phyloP scores from a whole-genome alignment of 2,888 invertebrate genomes.

The Eristalis arbustorum region DNA sequence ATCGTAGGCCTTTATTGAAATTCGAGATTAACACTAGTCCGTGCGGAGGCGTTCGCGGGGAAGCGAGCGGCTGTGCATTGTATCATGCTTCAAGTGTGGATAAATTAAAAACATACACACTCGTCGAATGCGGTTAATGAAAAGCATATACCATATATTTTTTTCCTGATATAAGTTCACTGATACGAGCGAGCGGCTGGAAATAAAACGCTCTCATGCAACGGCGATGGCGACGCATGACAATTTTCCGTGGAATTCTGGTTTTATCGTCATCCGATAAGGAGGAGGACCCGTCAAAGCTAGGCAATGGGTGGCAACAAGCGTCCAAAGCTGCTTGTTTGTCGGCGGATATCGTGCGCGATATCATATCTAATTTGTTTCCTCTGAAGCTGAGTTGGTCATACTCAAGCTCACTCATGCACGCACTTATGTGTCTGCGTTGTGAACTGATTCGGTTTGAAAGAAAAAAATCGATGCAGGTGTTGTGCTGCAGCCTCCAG shows the following conservation, averaged over 20 bases:
- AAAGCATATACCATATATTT: constrained; percentile 13
- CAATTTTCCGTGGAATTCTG: constrained; percentile 12
- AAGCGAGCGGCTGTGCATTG: background rate
- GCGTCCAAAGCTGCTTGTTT: background rate
- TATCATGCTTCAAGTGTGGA: background rate
- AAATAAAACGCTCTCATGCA: background rate
- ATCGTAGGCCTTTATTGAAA: constrained; percentile 15
- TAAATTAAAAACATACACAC: background rate
- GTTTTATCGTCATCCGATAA: background rate
- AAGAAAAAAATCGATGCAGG: background rate
- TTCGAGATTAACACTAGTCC: background rate
- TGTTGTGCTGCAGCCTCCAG: background rate
- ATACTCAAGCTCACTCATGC: background rate
- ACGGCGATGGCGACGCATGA: background rate
- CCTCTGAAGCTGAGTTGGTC: constrained; percentile 2
- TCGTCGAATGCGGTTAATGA: background rate
- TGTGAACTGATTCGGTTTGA: background rate
- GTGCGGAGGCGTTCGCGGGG: too few relatives aligned
- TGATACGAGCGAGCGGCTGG: background rate
- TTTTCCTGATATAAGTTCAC: constrained; percentile 2
- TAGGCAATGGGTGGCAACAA: background rate
- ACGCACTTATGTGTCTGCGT: background rate
- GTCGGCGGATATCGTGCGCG: constrained; percentile 30
- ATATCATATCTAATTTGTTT: constrained; percentile 19
- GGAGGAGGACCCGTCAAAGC: background rate